A percentile compares a stretch with the other conserved stretches of the same genome.
Evolutionary conservation across 2,113 vertebrate species (phyloP).

Genomic region (Sardina pilchardus): DNA sequence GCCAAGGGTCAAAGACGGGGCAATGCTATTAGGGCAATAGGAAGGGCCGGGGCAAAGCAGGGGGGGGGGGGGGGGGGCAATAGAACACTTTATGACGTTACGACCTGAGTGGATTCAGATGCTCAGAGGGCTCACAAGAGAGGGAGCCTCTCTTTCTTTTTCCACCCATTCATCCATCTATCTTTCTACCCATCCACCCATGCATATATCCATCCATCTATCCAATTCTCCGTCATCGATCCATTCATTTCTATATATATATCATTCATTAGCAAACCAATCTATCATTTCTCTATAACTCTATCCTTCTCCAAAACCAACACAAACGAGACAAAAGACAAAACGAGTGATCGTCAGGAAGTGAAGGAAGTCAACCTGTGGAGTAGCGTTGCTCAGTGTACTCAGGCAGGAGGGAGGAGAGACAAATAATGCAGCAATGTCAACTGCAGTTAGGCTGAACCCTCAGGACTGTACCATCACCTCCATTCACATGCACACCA

Average conservation of each 20-base stretch:
- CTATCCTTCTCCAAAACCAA: background rate
- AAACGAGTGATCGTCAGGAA: too few relatives aligned
- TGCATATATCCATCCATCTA: too few relatives aligned
- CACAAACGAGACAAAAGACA: too few relatives aligned
- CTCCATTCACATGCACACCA: background rate
- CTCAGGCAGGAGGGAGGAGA: background rate
- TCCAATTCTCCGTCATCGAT: background rate
- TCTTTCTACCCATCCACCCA: too few relatives aligned
- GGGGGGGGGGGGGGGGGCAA: too few relatives aligned
- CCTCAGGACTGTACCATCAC: background rate
- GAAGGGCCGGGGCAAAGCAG: background rate
- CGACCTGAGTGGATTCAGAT: constrained; percentile 9
- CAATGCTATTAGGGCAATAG: constrained; percentile 17
- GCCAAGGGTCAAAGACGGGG: constrained; percentile 53
- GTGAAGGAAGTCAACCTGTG: too few relatives aligned
- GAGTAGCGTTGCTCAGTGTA: background rate
- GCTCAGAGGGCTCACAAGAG: background rate
- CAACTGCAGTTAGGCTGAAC: background rate
- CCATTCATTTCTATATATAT: too few relatives aligned
- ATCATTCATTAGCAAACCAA: background rate
- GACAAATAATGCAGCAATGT: background rate
- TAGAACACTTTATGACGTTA: background rate
- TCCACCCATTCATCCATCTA: too few relatives aligned
- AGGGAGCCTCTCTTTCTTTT: background rate
- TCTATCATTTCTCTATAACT: background rate